Conservation (phyloP, 2,797 vertebrate genomes). For the Hirundo rustica region DNA sequence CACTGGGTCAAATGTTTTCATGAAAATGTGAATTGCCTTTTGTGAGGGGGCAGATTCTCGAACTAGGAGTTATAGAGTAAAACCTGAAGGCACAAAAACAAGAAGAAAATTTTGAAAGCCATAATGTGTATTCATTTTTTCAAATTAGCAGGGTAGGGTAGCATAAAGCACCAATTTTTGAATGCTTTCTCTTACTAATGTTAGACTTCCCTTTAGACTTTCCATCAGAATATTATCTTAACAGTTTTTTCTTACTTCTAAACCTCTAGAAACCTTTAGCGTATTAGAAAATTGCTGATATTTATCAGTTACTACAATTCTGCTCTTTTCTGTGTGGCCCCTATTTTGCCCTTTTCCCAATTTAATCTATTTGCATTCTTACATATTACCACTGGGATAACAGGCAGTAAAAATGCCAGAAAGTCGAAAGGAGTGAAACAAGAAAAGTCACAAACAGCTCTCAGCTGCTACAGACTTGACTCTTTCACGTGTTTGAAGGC, state of each 20-base stretch:
- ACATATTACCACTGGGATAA: conserved; percentile 75
- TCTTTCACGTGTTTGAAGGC: background rate
- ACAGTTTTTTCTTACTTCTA: background rate
- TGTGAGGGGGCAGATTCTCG: background rate
- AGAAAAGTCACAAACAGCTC: conserved; percentile 68
- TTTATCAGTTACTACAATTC: background rate
- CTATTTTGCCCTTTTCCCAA: background rate
- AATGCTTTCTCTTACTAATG: background rate
- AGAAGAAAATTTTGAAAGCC: background rate
- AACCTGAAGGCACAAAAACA: background rate
- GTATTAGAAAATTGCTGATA: background rate
- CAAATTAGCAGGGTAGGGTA: background rate
- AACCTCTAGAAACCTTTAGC: background rate
- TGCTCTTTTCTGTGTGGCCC: background rate
- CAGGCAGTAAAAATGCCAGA: conserved; percentile 78
- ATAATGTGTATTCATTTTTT: background rate
- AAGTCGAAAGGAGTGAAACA: conserved; percentile 69
- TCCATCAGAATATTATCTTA: background rate
- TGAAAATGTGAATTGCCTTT: background rate
- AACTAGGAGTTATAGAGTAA: background rate
- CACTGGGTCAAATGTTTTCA: background rate
- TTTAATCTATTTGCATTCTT: conserved; percentile 69
- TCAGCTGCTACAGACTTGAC: conserved; percentile 60
- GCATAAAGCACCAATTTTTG: background rate
- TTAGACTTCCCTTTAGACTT: background rate